phyloP scores from a whole-genome alignment of 1,140 invertebrate genomes.

The Linepithema humile region DNA sequence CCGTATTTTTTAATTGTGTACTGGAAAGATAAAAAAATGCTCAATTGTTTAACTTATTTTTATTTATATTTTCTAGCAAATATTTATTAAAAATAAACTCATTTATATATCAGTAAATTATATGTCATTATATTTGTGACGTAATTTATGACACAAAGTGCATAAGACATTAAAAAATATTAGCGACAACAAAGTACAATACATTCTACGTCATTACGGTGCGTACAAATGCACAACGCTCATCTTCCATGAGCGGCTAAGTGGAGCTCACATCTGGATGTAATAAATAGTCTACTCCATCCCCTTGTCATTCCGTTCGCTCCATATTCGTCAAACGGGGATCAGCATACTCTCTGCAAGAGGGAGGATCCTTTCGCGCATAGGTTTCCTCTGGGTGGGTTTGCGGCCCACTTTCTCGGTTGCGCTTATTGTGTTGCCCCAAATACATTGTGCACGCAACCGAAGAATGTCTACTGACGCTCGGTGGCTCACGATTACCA shows the following conservation, averaged over 20 bases:
- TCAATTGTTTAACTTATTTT: too few relatives aligned
- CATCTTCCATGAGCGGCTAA: constrained; percentile 45
- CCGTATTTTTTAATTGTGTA: too few relatives aligned
- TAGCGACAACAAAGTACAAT: neutral
- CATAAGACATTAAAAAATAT: constrained; percentile 1
- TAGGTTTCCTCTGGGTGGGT: constrained; percentile 24
- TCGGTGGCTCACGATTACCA: constrained; percentile 13
- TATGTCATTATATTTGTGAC: neutral
- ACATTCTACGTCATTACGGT: neutral
- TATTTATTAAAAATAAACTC: too few relatives aligned
- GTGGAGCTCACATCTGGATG: constrained; percentile 41
- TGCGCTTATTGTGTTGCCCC: constrained; percentile 47
- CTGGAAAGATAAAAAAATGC: too few relatives aligned
- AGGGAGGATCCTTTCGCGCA: constrained; percentile 24
- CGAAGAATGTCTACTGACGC: constrained; percentile 42
- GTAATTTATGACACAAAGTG: neutral
- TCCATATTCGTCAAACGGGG: constrained; percentile 53
- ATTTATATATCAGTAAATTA: too few relatives aligned
- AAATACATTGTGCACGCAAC: constrained; percentile 49
- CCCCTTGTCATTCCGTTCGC: constrained; percentile 41
- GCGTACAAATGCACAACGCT: constrained; percentile 31
- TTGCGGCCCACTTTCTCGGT: constrained; percentile 37
- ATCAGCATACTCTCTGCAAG: constrained; percentile 17
- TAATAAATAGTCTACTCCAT: constrained; percentile 54
- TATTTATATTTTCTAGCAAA: too few relatives aligned